Percentiles rank a stretch among this genome's conserved stretches.
phyloP scores from a whole-genome alignment of 2,113 vertebrate genomes.

The Chloropsis cyanopogon region DNA sequence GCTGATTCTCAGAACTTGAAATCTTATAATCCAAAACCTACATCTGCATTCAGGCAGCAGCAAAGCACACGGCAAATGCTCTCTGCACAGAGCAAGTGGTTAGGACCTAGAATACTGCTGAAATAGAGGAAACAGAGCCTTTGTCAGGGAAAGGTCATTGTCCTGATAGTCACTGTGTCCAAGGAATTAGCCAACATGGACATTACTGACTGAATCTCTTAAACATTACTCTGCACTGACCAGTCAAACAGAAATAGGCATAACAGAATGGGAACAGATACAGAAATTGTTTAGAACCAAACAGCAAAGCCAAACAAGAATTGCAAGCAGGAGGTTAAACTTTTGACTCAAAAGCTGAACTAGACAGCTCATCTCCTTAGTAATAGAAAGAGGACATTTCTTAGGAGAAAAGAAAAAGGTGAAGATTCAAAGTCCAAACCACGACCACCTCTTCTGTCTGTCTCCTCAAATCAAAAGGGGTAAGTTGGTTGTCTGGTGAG shows the following conservation, averaged over 20 bases:
- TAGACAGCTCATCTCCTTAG: background rate
- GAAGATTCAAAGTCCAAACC: background rate
- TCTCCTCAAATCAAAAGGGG: background rate
- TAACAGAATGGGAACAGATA: background rate
- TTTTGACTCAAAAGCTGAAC: background rate
- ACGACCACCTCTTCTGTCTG: background rate
- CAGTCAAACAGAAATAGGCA: background rate
- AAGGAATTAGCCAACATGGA: background rate
- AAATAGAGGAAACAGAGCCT: background rate
- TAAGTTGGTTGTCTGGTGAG: background rate
- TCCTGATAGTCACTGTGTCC: background rate
- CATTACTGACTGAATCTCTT: background rate
- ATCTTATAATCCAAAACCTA: constrained; percentile 15
- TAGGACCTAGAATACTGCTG: background rate
- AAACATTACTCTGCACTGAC: background rate
- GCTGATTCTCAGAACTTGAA: constrained; percentile 6
- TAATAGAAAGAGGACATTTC: background rate
- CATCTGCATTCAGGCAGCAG: constrained; percentile 6
- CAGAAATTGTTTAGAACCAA: background rate
- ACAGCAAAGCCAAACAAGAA: background rate
- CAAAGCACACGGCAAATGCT: background rate
- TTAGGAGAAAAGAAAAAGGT: background rate
- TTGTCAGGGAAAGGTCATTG: background rate
- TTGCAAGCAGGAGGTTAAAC: background rate
- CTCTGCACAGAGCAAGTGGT: background rate